Evolutionary conservation across 2,113 vertebrate species (phyloP), one percentile per base, ranked within the genome.

Genomic region (Gadus chalcogrammus): DNA sequence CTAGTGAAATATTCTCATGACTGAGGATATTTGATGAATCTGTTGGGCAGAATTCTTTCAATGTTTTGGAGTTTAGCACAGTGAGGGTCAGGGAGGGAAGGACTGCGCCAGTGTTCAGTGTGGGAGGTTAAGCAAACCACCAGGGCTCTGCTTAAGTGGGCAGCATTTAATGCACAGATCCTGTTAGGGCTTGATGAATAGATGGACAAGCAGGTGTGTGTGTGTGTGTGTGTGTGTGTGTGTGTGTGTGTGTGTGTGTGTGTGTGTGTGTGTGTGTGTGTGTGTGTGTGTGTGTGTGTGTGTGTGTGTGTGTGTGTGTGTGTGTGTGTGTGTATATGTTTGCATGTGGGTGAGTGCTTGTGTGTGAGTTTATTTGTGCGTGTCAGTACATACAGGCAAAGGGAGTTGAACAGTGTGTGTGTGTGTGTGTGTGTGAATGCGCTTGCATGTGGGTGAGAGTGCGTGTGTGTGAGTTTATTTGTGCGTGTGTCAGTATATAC

Each of bases 171-270:
- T 69, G 59, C 75, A 20, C 63, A 81, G 84, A 86, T 86, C 83
- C 78, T 80, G 87, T 87, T 89, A 77, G 82, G 27, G 68, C 24
- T 71, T 66, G 76, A 69, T 85, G 83, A 88, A 85, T 75, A 62
- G 80, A 69, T 55, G 64, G 24, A 56, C 8, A 48, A 48, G 42
- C 42, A 48, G 0, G 0, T n/a, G 58, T 52, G 42, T 67, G 27
- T 64, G 31, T 62, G n/a, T 53, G 38, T 62, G 61, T n/a, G 70
- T 58, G 22, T 69, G 62, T 61, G 63, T 72, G n/a, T 74, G 66
- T 53, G 11, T 42, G 64, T 67, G 68, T 63, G 38, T 62, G 42
- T 74, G 17, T 70, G 17, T 61, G 60, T 68, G 22, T 53, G 62
- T 70, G 67, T 22, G 27, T 75, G 55, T 61, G 56, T 69, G 48